These are phyloP conservation scores for Pangasius larnaudii DNA, from an alignment of 2,797 vertebrate genomes.

Conservation along the genomic window DNA sequence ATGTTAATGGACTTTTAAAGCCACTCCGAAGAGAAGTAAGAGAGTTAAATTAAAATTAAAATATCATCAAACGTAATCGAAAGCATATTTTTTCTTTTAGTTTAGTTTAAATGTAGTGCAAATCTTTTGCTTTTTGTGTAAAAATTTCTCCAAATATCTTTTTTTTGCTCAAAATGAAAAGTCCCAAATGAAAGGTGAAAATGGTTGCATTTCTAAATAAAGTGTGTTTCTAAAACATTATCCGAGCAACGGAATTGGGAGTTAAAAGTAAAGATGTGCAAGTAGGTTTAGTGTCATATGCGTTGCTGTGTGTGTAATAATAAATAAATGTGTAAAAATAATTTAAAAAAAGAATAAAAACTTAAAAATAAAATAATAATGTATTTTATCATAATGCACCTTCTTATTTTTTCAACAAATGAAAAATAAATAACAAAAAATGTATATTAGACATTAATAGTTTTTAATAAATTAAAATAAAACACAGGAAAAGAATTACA, in stretches of 20 bases:
- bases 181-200: not conserved
- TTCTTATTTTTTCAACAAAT: not conserved
- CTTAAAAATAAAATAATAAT: not conserved
- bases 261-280: not conserved
- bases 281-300: not conserved
- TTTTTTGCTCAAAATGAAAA: not conserved
- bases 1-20: not conserved
- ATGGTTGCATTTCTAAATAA: not conserved
- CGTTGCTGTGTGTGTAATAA: too few relatives aligned
- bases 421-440: not conserved
- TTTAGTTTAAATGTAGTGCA: not conserved
- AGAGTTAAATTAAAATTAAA: not conserved
- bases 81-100: not conserved
- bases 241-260: not conserved
- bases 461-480: not conserved
- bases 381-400: not conserved
- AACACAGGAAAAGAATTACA: not conserved
- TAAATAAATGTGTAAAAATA: not conserved
- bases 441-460: not conserved
- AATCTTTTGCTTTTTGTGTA: not conserved
- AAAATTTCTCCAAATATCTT: not conserved
- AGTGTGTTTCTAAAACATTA: not conserved
- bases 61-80: not conserved
- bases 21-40: not conserved
- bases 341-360: not conserved